Conservation (phyloP, 37 sponge, comb jelly and placozoan species). For the Axinella damicornis region DNA sequence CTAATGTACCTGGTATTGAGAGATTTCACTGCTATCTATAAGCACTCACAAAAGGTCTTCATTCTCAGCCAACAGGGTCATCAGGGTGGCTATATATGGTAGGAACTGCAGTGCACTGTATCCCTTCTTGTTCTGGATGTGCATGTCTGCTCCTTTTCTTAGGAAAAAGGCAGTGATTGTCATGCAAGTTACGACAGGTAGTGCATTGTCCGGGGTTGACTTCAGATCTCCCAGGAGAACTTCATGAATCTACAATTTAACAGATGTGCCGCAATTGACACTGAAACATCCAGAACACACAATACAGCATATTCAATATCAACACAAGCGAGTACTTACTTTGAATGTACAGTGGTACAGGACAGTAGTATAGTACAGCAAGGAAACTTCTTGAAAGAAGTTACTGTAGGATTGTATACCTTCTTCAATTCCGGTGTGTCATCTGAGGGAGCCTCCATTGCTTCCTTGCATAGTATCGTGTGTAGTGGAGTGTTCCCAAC, state of each 20-base stretch:
- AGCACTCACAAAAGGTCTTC: conserved; percentile 1
- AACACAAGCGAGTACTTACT: too few species aligned
- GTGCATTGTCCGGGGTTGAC: too few species aligned
- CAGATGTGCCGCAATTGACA: too few species aligned
- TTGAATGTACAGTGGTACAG: too few species aligned
- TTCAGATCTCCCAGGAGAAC: neutral
- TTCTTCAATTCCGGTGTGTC: conserved; percentile 43
- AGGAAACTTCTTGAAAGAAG: too few species aligned
- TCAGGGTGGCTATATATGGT: neutral
- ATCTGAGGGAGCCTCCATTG: neutral
- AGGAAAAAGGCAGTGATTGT: conserved; percentile 78
- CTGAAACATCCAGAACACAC: too few species aligned
- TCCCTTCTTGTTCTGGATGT: conserved; percentile 59
- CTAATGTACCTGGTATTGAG: too few species aligned
- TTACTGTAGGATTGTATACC: conserved; percentile 5
- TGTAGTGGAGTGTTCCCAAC: conserved; percentile 75
- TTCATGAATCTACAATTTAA: neutral
- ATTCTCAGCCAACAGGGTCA: neutral
- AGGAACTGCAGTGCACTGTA: conserved; percentile 61
- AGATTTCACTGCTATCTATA: neutral
- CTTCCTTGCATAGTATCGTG: conserved; percentile 21
- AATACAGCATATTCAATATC: too few species aligned
- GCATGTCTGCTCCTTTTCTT: conserved; percentile 76
- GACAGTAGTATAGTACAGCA: too few species aligned
- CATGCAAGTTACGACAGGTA: neutral